Evolutionary conservation across 2,888 invertebrate genomes (phyloP), one percentile per base, ranked within the genome.

Genomic region (Campoplex nolae): DNA sequence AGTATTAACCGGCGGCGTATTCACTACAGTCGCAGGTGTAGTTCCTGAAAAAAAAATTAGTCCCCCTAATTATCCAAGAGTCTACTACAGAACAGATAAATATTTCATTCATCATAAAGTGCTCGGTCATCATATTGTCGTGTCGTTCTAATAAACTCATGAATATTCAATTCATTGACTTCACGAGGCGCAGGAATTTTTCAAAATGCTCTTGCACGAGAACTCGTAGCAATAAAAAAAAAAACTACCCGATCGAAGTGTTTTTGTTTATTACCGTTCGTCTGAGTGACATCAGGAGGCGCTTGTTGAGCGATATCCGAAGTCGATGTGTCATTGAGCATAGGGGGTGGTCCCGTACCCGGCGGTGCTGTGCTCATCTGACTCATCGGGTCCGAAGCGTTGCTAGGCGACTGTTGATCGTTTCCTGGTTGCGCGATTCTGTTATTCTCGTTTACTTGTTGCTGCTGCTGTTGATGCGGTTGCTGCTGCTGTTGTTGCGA

Each of bases 301-400:
- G 90, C 89, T 67, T 85, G 86, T 51, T 89, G 89, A 28, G 89
- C 74, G 18, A 91, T 90, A 58, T 94, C 94, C 48, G 92, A 89
- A 35, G 90, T 76, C 32, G 83, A 11, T 0, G 82, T 35, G 51
- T 94, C 94, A 87, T 92, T 93, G 8, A 94, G 88, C 38, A 92
- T 90, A 48, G 94, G 93, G 28, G 94, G 93, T 56, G 94, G 93
- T 76, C 93, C 93, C 78, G 93, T 92, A 83, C 94, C 94, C 70
- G 94, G 93, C 68, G 94, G 93, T 54, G 94, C 93, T 65, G 93
- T 94, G 88, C 92, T 93, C 88, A 93, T 90, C 87, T 92, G 93
- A 90, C 92, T 93, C 84, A 93, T 90, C 23, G 93, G 88, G 75
- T 94, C 94, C 67, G 92, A 75, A 42, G 92, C 83, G 67, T 81